phyloP scores from a whole-genome alignment of 2,797 vertebrate genomes.

The Scolopax rusticola region DNA sequence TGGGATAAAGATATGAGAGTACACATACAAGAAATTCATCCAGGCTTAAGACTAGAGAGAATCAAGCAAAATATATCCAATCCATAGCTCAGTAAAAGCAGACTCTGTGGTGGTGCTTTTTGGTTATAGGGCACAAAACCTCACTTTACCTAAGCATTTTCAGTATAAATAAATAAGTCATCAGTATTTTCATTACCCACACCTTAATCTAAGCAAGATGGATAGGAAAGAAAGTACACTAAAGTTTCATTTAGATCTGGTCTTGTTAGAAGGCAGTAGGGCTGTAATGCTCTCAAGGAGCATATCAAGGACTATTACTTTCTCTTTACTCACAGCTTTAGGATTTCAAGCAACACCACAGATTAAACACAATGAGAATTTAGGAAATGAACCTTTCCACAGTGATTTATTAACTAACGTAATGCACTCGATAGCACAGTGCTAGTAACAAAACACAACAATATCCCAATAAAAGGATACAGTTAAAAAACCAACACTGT shows the following conservation, averaged over 20 bases:
- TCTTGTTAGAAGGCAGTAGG: background rate
- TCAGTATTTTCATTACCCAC: background rate
- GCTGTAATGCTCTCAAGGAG: background rate
- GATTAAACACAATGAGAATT: constrained; percentile 55
- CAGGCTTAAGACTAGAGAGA: background rate
- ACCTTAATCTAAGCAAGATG: background rate
- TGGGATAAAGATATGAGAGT: background rate
- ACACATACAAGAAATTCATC: background rate
- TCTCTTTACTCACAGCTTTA: constrained; percentile 28
- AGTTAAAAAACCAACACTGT: constrained; percentile 74
- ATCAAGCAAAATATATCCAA: background rate
- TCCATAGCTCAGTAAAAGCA: background rate
- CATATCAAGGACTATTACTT: background rate
- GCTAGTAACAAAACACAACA: constrained; percentile 76
- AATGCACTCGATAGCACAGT: constrained; percentile 68
- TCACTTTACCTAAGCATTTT: background rate
- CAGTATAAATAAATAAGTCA: background rate
- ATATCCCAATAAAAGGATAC: constrained; percentile 77
- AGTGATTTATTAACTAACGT: constrained; percentile 80
- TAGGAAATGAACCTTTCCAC: constrained; percentile 65
- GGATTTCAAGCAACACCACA: constrained; percentile 44
- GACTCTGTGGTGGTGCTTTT: background rate
- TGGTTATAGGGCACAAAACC: background rate
- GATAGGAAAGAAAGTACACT: background rate
- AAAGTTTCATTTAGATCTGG: background rate